Conservation (phyloP, 2,113 vertebrate genomes). For the Phylloscopus trochiloides region DNA sequence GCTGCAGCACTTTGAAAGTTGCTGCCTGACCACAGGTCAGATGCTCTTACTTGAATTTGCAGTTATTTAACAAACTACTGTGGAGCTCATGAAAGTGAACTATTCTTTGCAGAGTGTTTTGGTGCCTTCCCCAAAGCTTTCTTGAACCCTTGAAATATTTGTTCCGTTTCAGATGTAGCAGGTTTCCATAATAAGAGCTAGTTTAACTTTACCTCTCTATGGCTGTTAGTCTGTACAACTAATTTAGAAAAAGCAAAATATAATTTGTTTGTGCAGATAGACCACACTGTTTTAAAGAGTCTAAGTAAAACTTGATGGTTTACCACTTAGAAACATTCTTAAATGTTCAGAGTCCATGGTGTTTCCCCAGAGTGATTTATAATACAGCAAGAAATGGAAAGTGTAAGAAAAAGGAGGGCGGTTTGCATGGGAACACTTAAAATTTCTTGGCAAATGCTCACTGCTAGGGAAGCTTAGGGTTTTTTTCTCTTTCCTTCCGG, state of each 20-base stretch:
- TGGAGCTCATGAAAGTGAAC: neutral
- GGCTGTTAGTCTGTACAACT: neutral
- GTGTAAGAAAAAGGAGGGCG: neutral
- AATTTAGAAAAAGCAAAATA: neutral
- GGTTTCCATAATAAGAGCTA: neutral
- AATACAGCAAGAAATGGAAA: conserved; percentile 10
- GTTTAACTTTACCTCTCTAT: neutral
- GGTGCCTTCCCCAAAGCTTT: neutral
- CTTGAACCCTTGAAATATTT: neutral
- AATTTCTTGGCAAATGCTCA: conserved; percentile 33
- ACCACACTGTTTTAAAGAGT: neutral
- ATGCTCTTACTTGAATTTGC: neutral
- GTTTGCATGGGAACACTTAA: neutral
- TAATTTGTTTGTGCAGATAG: neutral
- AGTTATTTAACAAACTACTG: neutral
- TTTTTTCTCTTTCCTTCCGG: neutral
- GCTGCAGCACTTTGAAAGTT: neutral
- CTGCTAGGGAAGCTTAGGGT: neutral
- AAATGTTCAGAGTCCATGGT: neutral
- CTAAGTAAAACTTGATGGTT: neutral
- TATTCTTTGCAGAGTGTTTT: neutral
- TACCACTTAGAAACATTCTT: neutral
- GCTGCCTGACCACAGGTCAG: neutral
- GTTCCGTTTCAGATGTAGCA: neutral
- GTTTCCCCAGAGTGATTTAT: conserved; percentile 8